phyloP scores from a whole-genome alignment of 2,888 invertebrate species.

The Criorhina ranunculi region DNA sequence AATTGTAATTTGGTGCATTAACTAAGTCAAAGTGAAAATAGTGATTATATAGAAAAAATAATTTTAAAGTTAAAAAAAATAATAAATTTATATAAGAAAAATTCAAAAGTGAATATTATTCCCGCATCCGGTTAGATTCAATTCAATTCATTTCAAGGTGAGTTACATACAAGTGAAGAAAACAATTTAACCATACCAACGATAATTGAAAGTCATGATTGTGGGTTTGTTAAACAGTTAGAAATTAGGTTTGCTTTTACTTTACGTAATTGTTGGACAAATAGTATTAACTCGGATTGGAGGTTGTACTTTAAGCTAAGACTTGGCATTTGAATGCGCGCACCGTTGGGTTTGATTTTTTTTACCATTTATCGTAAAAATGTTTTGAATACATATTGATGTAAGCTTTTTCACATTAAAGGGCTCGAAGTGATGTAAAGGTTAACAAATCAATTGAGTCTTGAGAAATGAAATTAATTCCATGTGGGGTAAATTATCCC shows the following conservation, averaged over 20 bases:
- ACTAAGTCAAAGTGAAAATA: constrained; percentile 59
- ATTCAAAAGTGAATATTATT: constrained; percentile 10
- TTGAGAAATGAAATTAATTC: too few species aligned
- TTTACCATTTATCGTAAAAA: too few species aligned
- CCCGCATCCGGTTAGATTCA: constrained; percentile 5
- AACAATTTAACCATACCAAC: constrained; percentile 27
- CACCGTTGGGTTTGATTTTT: too few species aligned
- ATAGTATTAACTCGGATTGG: not conserved
- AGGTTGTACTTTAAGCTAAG: not conserved
- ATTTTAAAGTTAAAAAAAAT: not conserved
- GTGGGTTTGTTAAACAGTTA: not conserved
- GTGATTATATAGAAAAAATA: constrained; percentile 28
- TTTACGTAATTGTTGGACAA: not conserved
- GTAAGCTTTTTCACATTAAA: too few species aligned
- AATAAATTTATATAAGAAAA: constrained; percentile 2
- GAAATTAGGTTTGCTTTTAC: constrained; percentile 1
- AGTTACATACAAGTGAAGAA: constrained; percentile 43
- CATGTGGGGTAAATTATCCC: too few species aligned
- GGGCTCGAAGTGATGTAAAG: too few species aligned
- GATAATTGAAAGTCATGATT: constrained; percentile 28
- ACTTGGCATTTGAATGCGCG: not conserved
- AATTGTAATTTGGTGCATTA: constrained; percentile 54
- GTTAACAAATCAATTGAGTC: too few species aligned
- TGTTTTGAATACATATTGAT: too few species aligned
- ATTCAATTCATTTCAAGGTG: constrained; percentile 41